A percentile compares a stretch with the other conserved stretches of the same genome.
Conservation (phyloP, 2,888 invertebrate genomes). For the Byasa hedistus region DNA sequence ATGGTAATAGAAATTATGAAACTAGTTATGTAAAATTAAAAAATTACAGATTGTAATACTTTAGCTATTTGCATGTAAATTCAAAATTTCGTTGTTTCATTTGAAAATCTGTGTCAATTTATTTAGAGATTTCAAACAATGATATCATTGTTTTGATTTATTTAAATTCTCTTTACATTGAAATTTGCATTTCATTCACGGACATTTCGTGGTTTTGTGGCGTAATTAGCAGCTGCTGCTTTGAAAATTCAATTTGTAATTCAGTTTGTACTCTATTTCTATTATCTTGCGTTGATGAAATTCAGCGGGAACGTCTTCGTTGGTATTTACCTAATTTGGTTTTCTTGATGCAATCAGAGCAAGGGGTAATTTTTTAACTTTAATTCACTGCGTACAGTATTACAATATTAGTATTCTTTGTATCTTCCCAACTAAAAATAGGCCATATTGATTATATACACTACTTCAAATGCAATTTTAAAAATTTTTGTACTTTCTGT, state of each 20-base stretch:
- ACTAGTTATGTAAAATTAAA: too few relatives aligned
- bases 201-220: slow-evolving; percentile 3
- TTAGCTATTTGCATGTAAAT: background rate
- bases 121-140: background rate
- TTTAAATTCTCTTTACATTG: background rate
- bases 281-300: slow-evolving; percentile 6
- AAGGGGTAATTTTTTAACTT: background rate
- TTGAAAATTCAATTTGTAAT: slow-evolving; percentile 20
- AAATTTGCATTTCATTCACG: slow-evolving; percentile 2
- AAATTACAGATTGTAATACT: background rate
- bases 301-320: background rate
- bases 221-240: slow-evolving; percentile 15
- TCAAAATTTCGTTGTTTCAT: background rate
- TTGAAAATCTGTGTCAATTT: background rate
- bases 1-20: too few relatives aligned
- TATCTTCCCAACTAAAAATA: too few relatives aligned
- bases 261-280: slow-evolving; percentile 12
- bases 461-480: too few relatives aligned
- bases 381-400: background rate
- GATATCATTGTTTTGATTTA: background rate
- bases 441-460: too few relatives aligned
- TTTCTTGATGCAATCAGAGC: background rate
- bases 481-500: too few relatives aligned
- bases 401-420: too few relatives aligned
- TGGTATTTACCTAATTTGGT: background rate